phyloP scores from a whole-genome alignment of 1,140 invertebrate species.

The Philotrypesis tridentata region DNA sequence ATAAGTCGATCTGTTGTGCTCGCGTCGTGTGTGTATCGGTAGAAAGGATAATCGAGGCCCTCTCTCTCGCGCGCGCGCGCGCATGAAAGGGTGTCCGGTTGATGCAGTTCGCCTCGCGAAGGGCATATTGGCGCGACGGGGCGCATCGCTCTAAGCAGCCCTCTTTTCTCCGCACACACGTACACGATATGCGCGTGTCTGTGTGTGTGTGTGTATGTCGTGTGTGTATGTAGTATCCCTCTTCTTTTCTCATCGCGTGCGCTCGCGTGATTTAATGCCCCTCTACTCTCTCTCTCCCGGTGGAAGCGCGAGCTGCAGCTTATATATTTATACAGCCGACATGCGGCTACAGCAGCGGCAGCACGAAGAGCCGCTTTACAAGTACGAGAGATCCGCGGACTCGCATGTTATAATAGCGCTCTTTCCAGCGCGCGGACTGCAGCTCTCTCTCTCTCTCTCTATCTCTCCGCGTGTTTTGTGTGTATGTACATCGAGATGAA shows the following conservation, averaged over 20 bases:
- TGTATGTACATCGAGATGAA: too few species aligned
- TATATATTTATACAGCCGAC: slow-evolving; percentile 70
- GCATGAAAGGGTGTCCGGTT: slow-evolving; percentile 63
- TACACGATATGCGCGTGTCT: neutral
- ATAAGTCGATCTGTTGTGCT: too few species aligned
- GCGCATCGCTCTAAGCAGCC: slow-evolving; percentile 53
- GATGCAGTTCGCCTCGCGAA: slow-evolving; percentile 55
- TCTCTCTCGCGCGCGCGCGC: too few species aligned
- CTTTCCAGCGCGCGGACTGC: neutral
- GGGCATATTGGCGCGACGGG: slow-evolving; percentile 72
- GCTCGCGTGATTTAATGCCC: slow-evolving; percentile 58
- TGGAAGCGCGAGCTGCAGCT: slow-evolving; percentile 54
- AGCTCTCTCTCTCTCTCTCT: too few species aligned
- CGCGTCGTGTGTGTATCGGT: neutral
- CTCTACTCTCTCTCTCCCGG: slow-evolving; percentile 50
- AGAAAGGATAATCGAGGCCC: neutral
- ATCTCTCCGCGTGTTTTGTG: neutral
- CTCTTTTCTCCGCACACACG: slow-evolving; percentile 43
- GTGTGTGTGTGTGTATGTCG: neutral
- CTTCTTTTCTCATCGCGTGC: slow-evolving; percentile 51
- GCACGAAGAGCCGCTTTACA: neutral
- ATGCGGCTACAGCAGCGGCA: slow-evolving; percentile 58
- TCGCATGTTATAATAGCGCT: neutral
- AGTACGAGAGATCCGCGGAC: slow-evolving; percentile 7
- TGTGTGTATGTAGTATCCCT: slow-evolving; percentile 48